These are phyloP conservation scores for Orbicella faveolata DNA, from an alignment of 64 coral and sea anemone genomes.

Conservation along the genomic window DNA sequence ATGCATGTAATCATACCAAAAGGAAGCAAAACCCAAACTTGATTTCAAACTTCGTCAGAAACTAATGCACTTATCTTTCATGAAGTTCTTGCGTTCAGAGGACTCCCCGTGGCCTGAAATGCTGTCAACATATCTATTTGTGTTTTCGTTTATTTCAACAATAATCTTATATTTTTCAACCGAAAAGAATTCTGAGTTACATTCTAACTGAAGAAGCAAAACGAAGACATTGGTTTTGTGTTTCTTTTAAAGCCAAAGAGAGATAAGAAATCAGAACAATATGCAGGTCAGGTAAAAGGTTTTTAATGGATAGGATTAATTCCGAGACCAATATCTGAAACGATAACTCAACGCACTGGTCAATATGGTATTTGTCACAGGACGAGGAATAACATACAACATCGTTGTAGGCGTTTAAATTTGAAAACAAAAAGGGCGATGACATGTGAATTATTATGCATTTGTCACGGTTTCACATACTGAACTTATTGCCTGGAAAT, in stretches of 20 bases:
- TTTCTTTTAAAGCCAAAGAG: neutral
- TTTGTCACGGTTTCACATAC: neutral
- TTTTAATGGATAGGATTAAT: neutral
- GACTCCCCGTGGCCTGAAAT: neutral
- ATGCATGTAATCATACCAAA: neutral
- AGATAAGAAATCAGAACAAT: neutral
- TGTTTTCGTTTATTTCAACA: neutral
- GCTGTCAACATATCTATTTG: neutral
- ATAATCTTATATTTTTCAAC: neutral
- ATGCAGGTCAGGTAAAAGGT: too few species aligned
- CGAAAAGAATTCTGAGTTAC: neutral
- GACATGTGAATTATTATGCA: neutral
- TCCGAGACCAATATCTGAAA: neutral
- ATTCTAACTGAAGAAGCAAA: neutral
- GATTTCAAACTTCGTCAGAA: neutral
- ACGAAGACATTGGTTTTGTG: neutral
- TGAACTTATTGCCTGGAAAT: neutral
- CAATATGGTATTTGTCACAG: slow-evolving; percentile 23
- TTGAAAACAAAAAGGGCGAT: neutral
- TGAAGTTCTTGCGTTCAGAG: neutral
- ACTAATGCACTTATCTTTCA: neutral
- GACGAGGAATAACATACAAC: neutral
- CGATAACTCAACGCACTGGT: neutral
- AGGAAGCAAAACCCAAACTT: neutral
- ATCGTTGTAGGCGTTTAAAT: neutral